Evolutionary conservation across 2,888 invertebrate genomes (phyloP).

Genomic region (Diabrotica balteata): DNA sequence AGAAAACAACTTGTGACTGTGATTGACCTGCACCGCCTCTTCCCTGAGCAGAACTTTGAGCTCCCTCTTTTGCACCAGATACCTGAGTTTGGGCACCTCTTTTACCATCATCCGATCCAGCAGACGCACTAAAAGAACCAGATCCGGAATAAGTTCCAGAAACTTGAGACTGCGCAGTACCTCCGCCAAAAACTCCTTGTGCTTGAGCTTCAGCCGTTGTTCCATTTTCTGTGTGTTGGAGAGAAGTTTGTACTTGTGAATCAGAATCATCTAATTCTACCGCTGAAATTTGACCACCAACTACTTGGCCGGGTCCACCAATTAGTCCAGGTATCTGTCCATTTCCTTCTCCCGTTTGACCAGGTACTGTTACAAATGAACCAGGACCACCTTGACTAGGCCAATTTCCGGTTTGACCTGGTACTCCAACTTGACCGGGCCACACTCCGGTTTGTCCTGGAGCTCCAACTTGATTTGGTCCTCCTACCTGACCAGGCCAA

Average conservation of each 20-base stretch:
- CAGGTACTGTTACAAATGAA: slow-evolving; percentile 14
- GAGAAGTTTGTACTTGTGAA: slow-evolving; percentile 76
- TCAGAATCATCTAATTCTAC: slow-evolving; percentile 68
- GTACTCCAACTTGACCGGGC: slow-evolving; percentile 25
- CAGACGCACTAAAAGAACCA: slow-evolving; percentile 83
- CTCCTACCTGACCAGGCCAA: slow-evolving; percentile 16
- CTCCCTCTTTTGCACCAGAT: slow-evolving; percentile 76
- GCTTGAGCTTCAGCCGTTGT: slow-evolving; percentile 80
- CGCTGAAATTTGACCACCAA: slow-evolving; percentile 11
- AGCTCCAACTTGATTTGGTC: slow-evolving; percentile 17
- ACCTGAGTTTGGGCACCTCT: slow-evolving; percentile 76
- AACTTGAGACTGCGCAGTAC: slow-evolving; percentile 82
- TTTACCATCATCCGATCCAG: slow-evolving; percentile 77
- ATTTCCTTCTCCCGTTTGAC: slow-evolving; percentile 2
- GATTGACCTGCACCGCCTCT: slow-evolving; percentile 77
- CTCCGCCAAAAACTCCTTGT: slow-evolving; percentile 77
- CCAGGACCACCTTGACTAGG: slow-evolving; percentile 30
- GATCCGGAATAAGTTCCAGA: slow-evolving; percentile 79
- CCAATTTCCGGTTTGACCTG: slow-evolving; percentile 26
- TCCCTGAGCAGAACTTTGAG: slow-evolving; percentile 78
- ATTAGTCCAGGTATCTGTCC: slow-evolving; percentile 14
- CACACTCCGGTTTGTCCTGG: slow-evolving; percentile 18
- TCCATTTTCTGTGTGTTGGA: slow-evolving; percentile 65
- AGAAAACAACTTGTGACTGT: slow-evolving; percentile 78
- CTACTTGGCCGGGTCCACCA: slow-evolving; percentile 17